Base-by-base conservation (phyloP, 2,888 invertebrate species). In the Drosophila gaucha region DNA sequence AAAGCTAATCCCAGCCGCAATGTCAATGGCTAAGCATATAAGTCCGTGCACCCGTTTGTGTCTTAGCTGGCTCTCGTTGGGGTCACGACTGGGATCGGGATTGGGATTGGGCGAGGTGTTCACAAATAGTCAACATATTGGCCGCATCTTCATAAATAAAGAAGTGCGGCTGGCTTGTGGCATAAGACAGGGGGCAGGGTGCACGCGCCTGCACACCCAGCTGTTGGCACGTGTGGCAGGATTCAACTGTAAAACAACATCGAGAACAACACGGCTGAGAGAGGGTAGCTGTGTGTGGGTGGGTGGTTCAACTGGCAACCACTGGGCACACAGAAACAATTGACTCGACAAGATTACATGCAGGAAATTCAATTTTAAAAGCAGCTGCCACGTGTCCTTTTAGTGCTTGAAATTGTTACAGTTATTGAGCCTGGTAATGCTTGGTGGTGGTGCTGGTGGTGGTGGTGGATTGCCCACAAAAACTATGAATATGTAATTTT, bases 301-400 rank as follows among this genome's bases (percentile, higher is more conserved):
- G 28, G 39, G 18, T 2, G 14, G 33, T n/a, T n/a, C 3, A 4
- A 18, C 2, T 22, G 33, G 30, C 26, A n/a, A 24, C 51, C 49
- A 20, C 31, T 26, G 46, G 24, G 33, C 49, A 70, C 54, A 46
- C 68, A 78, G 67, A 79, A 88, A 89, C 89, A 90, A 90, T 89
- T 89, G 89, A 89, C 85, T 88, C 89, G 74, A 85, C 86, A 85
- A 79, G 85, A 87, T 88, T 88, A 89, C 89, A 89, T 82, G 86
- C 74, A 90, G 91, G 90, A 91, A 91, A 91, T 90, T 91, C 90
- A 90, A 91, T 90, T 90, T 91, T 84, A 90, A 90, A 90, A 91
- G 91, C 90, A 90, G 89, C 91, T 90, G 90, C 87, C 90, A 90
- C 90, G 90, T 90, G 90, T 90, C 91, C 69, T 78, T 90, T 86